Evolutionary conservation across 2,888 invertebrate genomes (phyloP).

Genomic region (Plutella xylostella): DNA sequence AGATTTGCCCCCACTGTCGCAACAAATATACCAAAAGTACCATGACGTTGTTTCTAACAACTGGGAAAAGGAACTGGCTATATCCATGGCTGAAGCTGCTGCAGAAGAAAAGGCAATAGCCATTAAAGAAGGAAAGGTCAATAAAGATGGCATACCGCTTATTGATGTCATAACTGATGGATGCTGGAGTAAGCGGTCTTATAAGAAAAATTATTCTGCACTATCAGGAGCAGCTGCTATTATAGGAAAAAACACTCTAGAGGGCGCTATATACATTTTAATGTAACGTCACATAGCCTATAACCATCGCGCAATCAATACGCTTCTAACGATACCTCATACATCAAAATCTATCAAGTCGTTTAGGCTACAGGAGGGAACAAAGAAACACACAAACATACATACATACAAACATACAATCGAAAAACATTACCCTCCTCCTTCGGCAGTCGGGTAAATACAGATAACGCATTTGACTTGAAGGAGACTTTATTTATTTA

Average conservation of each 20-base stretch:
- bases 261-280: too few relatives aligned
- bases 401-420: too few relatives aligned
- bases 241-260: constrained; percentile 4
- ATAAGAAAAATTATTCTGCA: constrained; percentile 8
- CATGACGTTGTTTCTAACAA: neutral
- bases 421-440: too few relatives aligned
- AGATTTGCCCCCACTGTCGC: neutral
- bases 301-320: too few relatives aligned
- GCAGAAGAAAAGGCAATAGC: neutral
- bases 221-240: constrained; percentile 9
- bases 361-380: too few relatives aligned
- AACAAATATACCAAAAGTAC: neutral
- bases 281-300: too few relatives aligned
- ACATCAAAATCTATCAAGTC: too few relatives aligned
- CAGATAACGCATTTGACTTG: too few relatives aligned
- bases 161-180: constrained; percentile 10
- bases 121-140: constrained; percentile 5
- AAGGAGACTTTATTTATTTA: too few relatives aligned
- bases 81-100: constrained; percentile 2
- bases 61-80: constrained; percentile 3
- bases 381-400: too few relatives aligned
- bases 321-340: too few relatives aligned
- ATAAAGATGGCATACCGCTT: constrained; percentile 6
- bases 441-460: too few relatives aligned
- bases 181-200: constrained; percentile 8